Conservation (phyloP, 2,113 vertebrate species). For the Harpagus bidentatus region DNA sequence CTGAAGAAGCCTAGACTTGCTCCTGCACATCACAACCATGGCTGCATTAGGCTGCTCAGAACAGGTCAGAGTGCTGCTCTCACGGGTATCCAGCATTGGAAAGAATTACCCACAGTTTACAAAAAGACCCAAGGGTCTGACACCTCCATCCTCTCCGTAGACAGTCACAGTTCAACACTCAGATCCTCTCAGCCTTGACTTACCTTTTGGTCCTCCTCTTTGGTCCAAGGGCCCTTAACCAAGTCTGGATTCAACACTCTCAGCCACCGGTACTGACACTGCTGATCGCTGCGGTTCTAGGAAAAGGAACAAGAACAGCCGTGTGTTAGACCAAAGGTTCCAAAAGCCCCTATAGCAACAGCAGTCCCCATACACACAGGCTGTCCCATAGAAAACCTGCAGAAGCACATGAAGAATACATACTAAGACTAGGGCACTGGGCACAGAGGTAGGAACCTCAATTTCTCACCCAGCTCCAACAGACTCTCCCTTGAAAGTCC, state of each 20-base stretch:
- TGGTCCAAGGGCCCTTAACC: slow-evolving; percentile 97
- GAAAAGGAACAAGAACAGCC: not conserved
- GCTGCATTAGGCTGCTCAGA: not conserved
- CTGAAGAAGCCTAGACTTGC: not conserved
- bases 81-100: rapidly evolving
- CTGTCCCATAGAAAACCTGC: not conserved
- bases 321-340: not conserved
- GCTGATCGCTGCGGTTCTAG: slow-evolving; percentile 91
- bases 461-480: not conserved
- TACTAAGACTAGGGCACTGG: not conserved
- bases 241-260: slow-evolving; percentile 94
- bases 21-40: not conserved
- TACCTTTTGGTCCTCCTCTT: slow-evolving; percentile 97
- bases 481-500: not conserved
- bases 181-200: not conserved
- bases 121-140: not conserved
- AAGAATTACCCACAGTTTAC: not conserved
- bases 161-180: not conserved
- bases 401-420: not conserved
- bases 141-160: not conserved
- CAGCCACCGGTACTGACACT: slow-evolving; percentile 96
- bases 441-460: not conserved
- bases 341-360: not conserved
- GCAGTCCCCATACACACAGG: not conserved
- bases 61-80: not conserved